A percentile compares a stretch with the other conserved stretches of the same genome.
Conservation (phyloP, 2,888 invertebrate genomes). For the Aradus depressus region DNA sequence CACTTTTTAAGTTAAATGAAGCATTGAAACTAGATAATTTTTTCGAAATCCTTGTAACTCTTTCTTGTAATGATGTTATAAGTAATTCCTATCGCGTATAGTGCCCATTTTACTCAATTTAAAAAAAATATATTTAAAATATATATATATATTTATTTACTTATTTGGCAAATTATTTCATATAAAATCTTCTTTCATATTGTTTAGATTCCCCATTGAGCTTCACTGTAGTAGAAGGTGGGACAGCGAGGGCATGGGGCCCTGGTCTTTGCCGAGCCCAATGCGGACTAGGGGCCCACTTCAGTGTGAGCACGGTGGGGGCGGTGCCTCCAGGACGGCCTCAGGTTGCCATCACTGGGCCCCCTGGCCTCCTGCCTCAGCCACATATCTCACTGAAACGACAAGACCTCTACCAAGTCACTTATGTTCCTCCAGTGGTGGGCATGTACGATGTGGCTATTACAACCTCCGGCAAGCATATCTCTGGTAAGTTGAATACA, state of each 20-base stretch:
- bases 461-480: slow-evolving; percentile 42
- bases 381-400: slow-evolving; percentile 22
- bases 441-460: slow-evolving; percentile 84
- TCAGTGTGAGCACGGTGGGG: slow-evolving; percentile 37
- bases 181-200: too few species aligned
- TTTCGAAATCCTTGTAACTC: too few species aligned
- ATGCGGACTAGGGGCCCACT: slow-evolving; percentile 43
- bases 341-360: slow-evolving; percentile 45
- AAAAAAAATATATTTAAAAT: too few species aligned
- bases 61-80: too few species aligned
- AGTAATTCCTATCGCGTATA: too few species aligned
- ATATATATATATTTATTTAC: too few species aligned
- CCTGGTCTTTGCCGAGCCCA: slow-evolving; percentile 45
- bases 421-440: slow-evolving; percentile 82
- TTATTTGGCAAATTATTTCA: too few species aligned
- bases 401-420: slow-evolving; percentile 61
- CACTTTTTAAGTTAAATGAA: too few species aligned
- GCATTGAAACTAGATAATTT: too few species aligned
- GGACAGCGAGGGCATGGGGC: slow-evolving; percentile 48
- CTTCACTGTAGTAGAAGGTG: slow-evolving; percentile 47
- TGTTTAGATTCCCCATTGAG: slow-evolving; percentile 41
- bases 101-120: too few species aligned
- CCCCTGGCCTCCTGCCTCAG: slow-evolving; percentile 38
- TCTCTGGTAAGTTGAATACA: slow-evolving; percentile 47
- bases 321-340: slow-evolving; percentile 34